Evolutionary conservation across 2,888 invertebrate species (phyloP), one percentile per base, ranked within the genome.

Genomic region (Drosophila mulleri): DNA sequence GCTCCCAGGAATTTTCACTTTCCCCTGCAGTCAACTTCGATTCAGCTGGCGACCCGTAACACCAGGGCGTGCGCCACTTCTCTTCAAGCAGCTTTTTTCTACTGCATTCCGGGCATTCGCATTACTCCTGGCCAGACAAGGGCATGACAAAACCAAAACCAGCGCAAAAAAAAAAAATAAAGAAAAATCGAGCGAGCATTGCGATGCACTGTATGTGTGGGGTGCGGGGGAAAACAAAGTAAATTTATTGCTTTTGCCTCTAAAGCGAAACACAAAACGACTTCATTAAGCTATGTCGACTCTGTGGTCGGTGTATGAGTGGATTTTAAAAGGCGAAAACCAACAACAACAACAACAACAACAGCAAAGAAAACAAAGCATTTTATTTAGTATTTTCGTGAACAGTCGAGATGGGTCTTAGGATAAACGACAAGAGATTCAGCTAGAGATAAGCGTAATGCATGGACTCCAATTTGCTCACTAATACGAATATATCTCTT

Each of bases 231-330:
- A 48, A 62, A 61, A 65, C 42, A 78, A 78, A 78, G 75, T 82
- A 73, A 89, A 85, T 85, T 88, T 85, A 85, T 85, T 87, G 85
- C 89, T 75, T 71, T 80, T 72, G 71, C 78, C 72, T 82, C 72
- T 78, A 80, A 83, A 82, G 87, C 82, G 80, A 85, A 85, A 87
- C 82, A 87, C 82, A 87, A 89, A 85, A 84, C 82, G 89, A 89
- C 84, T 83, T 85, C 89, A 89, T 85, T 89, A 89, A 84, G 85
- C 82, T 76, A 87, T 89, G 84, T 86, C 82, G 80, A 72, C 67
- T 71, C 53, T 69, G 58, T 39, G 73, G 71, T 65, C 62, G 35
- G 18, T 60, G 67, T 68, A 41, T 35, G 56, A 39, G 26, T 60
- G 54, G 47, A 32, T 45, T 44, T 58, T 41, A 42, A 35, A 35